Conservation (phyloP, 92 coral and sea anemone genomes). For the Bergia puertoricense region DNA sequence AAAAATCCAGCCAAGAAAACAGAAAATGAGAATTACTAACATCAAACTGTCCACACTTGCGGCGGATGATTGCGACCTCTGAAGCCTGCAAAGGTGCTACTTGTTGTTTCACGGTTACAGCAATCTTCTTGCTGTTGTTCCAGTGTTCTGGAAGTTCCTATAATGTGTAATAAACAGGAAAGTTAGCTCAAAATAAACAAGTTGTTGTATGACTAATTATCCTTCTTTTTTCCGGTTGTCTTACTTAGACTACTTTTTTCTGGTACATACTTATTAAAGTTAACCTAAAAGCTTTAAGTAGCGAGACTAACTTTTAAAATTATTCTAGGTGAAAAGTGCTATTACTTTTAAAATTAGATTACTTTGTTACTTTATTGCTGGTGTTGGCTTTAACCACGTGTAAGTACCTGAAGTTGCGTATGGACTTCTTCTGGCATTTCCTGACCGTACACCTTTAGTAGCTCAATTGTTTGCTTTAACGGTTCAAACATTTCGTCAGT, state of each 20-base stretch:
- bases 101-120: constrained; percentile 98
- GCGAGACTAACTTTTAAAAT: too few species aligned
- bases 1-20: neutral
- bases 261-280: neutral
- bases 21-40: constrained; percentile 53
- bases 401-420: constrained; percentile 83
- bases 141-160: constrained; percentile 98
- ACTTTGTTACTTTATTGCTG: neutral
- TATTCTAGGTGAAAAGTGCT: too few species aligned
- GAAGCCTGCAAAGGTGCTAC: constrained; percentile 99
- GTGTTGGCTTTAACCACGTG: neutral
- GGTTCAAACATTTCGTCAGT: constrained; percentile 99
- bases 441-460: constrained; percentile 94
- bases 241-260: neutral
- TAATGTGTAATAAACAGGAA: neutral
- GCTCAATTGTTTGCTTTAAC: constrained; percentile 93
- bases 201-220: too few species aligned
- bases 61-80: constrained; percentile 97
- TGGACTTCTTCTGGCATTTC: constrained; percentile 99
- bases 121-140: constrained; percentile 98
- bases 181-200: neutral
- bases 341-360: too few species aligned
- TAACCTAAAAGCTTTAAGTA: neutral
- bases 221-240: neutral
- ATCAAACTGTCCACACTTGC: constrained; percentile 99